Conservation (phyloP, 2,113 vertebrate genomes). For the Paratilapia polleni region DNA sequence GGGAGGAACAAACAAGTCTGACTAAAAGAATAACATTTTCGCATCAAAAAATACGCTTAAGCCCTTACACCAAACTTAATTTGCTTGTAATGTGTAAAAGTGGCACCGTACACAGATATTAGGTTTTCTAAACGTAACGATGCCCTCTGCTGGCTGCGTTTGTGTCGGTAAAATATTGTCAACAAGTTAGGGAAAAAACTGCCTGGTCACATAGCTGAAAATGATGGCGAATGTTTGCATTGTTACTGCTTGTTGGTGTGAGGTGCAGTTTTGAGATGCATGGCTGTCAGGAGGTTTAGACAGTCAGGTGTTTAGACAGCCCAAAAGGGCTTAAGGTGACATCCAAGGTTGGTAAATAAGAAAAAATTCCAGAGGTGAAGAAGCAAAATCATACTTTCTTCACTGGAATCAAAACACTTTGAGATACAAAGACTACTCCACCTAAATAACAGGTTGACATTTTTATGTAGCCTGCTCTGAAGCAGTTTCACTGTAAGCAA, state of each 20-base stretch:
- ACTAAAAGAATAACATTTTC: not conserved
- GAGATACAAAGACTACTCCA: not conserved
- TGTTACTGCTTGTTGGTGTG: not conserved
- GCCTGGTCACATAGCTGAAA: not conserved
- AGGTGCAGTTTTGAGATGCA: not conserved
- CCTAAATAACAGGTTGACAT: not conserved
- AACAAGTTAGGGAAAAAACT: not conserved
- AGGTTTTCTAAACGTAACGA: constrained; percentile 13
- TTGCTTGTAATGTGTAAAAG: not conserved
- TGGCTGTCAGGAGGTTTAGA: not conserved
- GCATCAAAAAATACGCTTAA: not conserved
- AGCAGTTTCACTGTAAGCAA: not conserved
- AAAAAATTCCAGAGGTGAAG: not conserved
- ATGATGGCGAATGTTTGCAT: not conserved
- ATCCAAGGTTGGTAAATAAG: not conserved
- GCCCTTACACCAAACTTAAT: not conserved
- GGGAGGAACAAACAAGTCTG: not conserved
- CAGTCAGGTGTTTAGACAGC: not conserved
- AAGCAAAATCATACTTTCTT: not conserved
- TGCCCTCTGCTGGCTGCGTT: constrained; percentile 64
- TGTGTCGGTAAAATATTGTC: not conserved
- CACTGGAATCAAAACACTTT: not conserved
- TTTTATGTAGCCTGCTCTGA: not conserved
- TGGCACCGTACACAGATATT: not conserved
- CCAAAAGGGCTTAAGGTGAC: not conserved